Percentiles rank a stretch among this genome's conserved stretches.
Evolutionary conservation across 2,888 invertebrate genomes (phyloP).

Genomic region (Euproctis similis): DNA sequence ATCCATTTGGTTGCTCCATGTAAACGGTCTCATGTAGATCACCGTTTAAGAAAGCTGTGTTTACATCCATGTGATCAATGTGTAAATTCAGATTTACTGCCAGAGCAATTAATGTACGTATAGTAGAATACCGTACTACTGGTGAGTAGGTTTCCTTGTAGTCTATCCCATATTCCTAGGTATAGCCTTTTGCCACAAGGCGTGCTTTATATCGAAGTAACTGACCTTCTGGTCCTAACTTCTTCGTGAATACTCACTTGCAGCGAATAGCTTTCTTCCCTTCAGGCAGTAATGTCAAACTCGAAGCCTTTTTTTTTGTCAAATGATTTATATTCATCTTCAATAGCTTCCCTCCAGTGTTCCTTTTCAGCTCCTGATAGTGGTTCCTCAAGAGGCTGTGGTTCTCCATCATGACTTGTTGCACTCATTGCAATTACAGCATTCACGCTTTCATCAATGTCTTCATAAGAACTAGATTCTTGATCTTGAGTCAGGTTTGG

Average conservation of each 20-base stretch:
- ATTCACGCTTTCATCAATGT: no score
- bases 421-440: no score
- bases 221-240: background rate
- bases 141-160: slow-evolving; percentile 6
- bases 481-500: no score
- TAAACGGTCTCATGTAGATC: background rate
- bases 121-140: slow-evolving; percentile 4
- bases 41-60: slow-evolving; percentile 4
- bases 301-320: slow-evolving; percentile 3
- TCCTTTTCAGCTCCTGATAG: no score
- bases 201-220: slow-evolving; percentile 2
- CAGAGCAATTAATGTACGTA: slow-evolving; percentile 1
- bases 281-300: background rate
- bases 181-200: slow-evolving; percentile 4
- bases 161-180: slow-evolving; percentile 3
- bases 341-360: no score
- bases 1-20: slow-evolving; percentile 4
- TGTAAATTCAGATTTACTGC: background rate
- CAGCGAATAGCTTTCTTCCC: background rate
- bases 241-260: slow-evolving; percentile 1
- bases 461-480: no score
- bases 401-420: no score
- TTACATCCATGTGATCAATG: slow-evolving; percentile 3
- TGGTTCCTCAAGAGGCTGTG: no score
- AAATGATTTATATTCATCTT: no score